These are phyloP conservation scores for Spisula solida DNA, from an alignment of 2,888 invertebrate species.

Conservation along the genomic window DNA sequence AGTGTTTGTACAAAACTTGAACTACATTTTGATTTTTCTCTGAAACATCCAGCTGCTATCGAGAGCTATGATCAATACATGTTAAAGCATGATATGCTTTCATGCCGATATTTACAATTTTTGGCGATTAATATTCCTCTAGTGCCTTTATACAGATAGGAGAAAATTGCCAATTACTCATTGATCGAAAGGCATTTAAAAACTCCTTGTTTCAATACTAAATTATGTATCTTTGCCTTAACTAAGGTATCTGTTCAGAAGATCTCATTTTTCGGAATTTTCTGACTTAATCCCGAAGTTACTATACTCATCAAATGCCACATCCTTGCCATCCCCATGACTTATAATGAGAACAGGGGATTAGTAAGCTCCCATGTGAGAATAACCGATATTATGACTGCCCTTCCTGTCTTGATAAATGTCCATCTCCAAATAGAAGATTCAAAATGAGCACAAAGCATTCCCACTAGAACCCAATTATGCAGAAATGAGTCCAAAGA, in stretches of 20 bases:
- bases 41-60: background rate
- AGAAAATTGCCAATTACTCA: conserved; percentile 1
- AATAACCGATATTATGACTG: conserved; percentile 17
- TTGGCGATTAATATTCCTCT: conserved; percentile 2
- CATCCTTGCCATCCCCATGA: background rate
- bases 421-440: conserved; percentile 7
- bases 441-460: conserved; percentile 33
- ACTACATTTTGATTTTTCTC: conserved; percentile 12
- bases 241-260: background rate
- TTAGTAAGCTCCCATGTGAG: conserved; percentile 16
- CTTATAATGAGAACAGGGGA: conserved; percentile 16
- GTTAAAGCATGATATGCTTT: background rate
- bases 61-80: background rate
- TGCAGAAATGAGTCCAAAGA: conserved; percentile 34
- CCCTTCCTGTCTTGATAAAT: conserved; percentile 4
- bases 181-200: background rate
- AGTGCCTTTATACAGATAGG: background rate
- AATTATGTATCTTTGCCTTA: background rate
- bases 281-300: background rate
- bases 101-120: conserved; percentile 9
- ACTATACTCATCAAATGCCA: conserved; percentile 17
- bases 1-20: background rate
- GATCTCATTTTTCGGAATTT: conserved; percentile 10
- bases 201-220: background rate
- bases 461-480: conserved; percentile 46